Percentiles rank a stretch among this genome's conserved stretches.
Conservation (phyloP, 2,113 vertebrate genomes). For the Motacilla tschutschensis region DNA sequence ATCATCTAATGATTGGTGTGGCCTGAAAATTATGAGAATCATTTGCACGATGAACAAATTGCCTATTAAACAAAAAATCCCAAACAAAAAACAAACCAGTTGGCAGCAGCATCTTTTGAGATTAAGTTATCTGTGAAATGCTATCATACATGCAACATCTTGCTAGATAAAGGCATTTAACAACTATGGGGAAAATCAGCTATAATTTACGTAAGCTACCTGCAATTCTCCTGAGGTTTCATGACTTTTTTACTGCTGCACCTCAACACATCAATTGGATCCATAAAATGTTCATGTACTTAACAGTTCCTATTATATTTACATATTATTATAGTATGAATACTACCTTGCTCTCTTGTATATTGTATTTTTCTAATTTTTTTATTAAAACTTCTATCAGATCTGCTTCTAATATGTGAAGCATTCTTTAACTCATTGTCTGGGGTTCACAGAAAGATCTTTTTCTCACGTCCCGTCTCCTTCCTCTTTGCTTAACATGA, state of each 20-base stretch:
- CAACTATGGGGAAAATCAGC: constrained; percentile 2
- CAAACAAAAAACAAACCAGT: neutral
- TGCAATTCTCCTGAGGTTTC: neutral
- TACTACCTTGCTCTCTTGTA: neutral
- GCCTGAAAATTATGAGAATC: neutral
- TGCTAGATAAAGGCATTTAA: constrained; percentile 22
- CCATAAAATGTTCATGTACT: neutral
- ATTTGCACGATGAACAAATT: neutral
- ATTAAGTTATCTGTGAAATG: constrained; percentile 14
- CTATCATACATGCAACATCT: neutral
- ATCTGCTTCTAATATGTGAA: neutral
- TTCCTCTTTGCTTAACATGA: neutral
- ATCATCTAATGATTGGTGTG: neutral
- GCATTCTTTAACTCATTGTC: neutral
- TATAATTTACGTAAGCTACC: neutral
- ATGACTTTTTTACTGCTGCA: constrained; percentile 5
- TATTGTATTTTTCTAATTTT: neutral
- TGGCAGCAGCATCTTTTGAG: neutral
- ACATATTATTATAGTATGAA: neutral
- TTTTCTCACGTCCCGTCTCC: neutral
- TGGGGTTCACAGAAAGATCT: neutral
- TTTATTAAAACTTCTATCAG: neutral
- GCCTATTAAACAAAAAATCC: neutral
- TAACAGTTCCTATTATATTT: neutral
- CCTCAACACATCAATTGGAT: neutral